phyloP scores from a whole-genome alignment of 2,888 invertebrate species.

The Caradrina clavipalpis region DNA sequence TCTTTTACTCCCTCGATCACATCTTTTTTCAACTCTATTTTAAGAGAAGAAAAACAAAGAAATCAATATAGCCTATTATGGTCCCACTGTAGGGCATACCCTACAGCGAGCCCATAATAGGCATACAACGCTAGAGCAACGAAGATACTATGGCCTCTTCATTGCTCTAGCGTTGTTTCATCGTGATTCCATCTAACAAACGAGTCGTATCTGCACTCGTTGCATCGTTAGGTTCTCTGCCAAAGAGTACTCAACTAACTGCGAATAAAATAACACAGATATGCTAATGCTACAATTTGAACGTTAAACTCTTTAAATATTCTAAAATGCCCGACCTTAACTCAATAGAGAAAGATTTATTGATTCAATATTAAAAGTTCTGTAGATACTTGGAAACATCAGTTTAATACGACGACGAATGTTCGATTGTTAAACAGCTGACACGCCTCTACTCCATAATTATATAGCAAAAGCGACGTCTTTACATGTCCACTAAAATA shows the following conservation, averaged over 20 bases:
- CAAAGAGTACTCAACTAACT: conserved; percentile 35
- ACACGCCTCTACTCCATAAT: conserved; percentile 17
- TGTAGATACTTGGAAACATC: not conserved
- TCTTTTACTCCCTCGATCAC: no score
- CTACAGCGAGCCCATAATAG: no score
- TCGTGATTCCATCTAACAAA: conserved; percentile 11
- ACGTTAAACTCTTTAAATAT: conserved; percentile 23
- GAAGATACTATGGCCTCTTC: no score
- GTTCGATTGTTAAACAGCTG: conserved; percentile 6
- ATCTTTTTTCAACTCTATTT: no score
- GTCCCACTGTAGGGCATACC: no score
- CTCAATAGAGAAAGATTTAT: conserved; percentile 3
- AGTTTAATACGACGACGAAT: not conserved
- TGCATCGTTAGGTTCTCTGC: conserved; percentile 36
- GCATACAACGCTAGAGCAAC: no score
- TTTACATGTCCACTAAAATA: not conserved
- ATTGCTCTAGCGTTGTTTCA: conserved; percentile 17
- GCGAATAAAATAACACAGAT: conserved; percentile 44
- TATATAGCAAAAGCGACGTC: not conserved
- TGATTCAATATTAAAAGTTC: conserved; percentile 24
- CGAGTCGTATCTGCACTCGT: conserved; percentile 21
- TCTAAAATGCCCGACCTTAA: conserved; percentile 15
- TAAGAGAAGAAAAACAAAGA: no score
- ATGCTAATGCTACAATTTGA: conserved; percentile 36
- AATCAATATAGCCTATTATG: no score